These are phyloP conservation scores for Chlorospingus semifuscus DNA, from an alignment of 2,797 vertebrate genomes.

Conservation along the genomic window DNA sequence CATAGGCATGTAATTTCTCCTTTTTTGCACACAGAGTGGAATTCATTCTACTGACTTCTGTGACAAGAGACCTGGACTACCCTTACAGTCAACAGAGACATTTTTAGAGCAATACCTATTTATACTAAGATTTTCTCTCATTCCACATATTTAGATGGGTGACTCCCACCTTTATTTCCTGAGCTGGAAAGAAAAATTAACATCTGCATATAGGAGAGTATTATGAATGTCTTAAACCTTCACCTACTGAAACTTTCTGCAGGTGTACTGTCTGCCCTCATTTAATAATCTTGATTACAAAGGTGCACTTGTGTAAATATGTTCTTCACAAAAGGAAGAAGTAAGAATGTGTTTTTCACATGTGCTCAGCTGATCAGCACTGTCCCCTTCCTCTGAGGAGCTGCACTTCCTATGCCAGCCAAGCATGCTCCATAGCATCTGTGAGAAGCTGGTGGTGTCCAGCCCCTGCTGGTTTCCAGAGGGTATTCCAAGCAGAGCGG, in stretches of 20 bases:
- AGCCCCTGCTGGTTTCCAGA: not conserved
- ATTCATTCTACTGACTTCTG: not conserved
- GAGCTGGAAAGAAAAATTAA: not conserved
- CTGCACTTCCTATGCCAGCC: not conserved
- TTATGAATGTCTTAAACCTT: not conserved
- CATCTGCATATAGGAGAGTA: not conserved
- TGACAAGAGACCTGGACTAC: not conserved
- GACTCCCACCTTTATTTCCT: not conserved
- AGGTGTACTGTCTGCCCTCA: not conserved
- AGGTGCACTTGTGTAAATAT: not conserved
- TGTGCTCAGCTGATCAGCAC: not conserved
- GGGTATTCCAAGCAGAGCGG: not conserved
- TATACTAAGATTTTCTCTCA: not conserved
- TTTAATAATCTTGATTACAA: not conserved
- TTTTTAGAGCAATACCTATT: not conserved
- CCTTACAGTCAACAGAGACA: not conserved
- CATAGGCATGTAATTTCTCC: not conserved
- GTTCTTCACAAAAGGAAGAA: not conserved
- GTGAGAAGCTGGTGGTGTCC: not conserved
- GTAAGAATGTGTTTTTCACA: not conserved
- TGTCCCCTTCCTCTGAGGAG: not conserved
- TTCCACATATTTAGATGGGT: not conserved
- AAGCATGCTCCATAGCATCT: not conserved
- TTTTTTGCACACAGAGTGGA: accelerated
- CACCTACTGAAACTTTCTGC: not conserved